A percentile compares a stretch with the other conserved stretches of the same genome.
phyloP scores from a whole-genome alignment of 1,140 invertebrate species.

The Cotesia chilonis region DNA sequence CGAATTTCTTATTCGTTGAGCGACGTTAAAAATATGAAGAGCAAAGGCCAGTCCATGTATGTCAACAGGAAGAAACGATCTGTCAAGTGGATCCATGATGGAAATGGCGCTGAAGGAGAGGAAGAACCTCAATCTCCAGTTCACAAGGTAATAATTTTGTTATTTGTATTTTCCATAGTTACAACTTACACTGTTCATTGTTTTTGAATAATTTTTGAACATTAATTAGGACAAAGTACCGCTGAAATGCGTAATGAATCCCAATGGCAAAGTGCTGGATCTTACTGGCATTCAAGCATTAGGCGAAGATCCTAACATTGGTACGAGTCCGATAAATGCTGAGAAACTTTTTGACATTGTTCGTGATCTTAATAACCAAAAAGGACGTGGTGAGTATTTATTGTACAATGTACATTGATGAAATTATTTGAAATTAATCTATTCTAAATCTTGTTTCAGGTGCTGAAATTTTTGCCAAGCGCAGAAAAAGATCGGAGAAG shows the following conservation, averaged over 20 bases:
- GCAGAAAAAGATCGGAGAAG: conserved; percentile 85
- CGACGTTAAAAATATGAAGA: conserved; percentile 89
- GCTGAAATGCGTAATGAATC: conserved; percentile 82
- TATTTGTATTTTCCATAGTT: background rate
- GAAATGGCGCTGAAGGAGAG: conserved; percentile 67
- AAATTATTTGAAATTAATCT: background rate
- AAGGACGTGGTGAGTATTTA: conserved; percentile 73
- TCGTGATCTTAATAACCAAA: conserved; percentile 79
- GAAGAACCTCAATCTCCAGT: conserved; percentile 52
- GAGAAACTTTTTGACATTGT: conserved; percentile 75
- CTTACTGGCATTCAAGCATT: conserved; percentile 71
- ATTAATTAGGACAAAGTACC: conserved; percentile 69
- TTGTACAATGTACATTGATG: background rate
- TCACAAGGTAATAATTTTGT: conserved; percentile 49
- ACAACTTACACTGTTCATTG: background rate
- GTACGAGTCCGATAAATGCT: conserved; percentile 58
- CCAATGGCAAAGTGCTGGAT: conserved; percentile 78
- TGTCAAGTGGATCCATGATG: conserved; percentile 93
- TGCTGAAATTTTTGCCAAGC: conserved; percentile 86
- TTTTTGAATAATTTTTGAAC: background rate
- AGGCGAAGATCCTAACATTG: conserved; percentile 76
- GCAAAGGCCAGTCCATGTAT: conserved; percentile 94
- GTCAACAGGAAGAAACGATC: conserved; percentile 92
- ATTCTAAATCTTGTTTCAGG: conserved; percentile 63
- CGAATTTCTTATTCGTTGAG: conserved; percentile 92